A percentile compares a stretch with the other conserved stretches of the same genome.
phyloP scores from a whole-genome alignment of 2,113 vertebrate species.

The Pteronura brasiliensis region DNA sequence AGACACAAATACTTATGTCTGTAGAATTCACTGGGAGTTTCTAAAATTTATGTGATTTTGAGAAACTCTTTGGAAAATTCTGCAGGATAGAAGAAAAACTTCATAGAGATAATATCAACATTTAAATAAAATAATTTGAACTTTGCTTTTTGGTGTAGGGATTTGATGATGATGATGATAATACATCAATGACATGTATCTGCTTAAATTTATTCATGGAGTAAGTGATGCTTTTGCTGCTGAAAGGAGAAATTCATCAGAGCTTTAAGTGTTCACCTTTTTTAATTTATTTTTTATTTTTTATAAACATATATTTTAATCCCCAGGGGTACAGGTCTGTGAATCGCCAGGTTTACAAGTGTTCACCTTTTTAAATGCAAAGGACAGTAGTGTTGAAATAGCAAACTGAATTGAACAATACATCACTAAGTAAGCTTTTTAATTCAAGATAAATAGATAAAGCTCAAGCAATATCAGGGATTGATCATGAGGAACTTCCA shows the following conservation, averaged over 20 bases:
- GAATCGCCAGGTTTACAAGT: too few species aligned
- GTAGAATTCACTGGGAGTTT: not conserved
- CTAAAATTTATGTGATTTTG: not conserved
- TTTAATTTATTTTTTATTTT: too few species aligned
- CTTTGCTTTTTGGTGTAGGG: not conserved
- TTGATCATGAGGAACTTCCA: not conserved
- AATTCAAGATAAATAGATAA: not conserved
- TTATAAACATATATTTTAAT: too few species aligned
- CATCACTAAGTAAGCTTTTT: not conserved
- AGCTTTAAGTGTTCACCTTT: not conserved
- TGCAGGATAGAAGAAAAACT: not conserved
- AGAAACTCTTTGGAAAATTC: not conserved
- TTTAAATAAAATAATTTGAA: not conserved
- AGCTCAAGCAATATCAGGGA: not conserved
- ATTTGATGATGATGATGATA: not conserved
- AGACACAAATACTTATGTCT: not conserved
- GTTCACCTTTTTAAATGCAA: not conserved
- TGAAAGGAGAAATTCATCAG: not conserved
- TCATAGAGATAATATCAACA: not conserved
- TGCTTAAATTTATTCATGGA: not conserved
- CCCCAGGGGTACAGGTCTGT: too few species aligned
- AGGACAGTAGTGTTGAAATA: not conserved
- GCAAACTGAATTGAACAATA: not conserved
- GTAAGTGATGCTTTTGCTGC: not conserved
- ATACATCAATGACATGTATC: not conserved